phyloP scores from a whole-genome alignment of 2,888 invertebrate species.

The Aleiodes alternator region DNA sequence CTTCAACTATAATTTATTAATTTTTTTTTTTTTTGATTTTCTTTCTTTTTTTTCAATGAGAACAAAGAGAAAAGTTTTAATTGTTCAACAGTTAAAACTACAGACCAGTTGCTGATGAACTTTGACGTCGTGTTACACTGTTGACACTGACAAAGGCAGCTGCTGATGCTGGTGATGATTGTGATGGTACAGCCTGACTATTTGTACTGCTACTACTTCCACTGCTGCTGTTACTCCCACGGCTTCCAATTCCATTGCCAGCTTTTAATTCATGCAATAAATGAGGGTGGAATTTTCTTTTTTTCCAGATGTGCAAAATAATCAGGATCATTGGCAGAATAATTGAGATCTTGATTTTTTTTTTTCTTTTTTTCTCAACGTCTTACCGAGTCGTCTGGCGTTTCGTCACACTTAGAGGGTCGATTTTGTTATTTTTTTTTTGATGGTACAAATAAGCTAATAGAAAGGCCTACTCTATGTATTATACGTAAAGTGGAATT shows the following conservation, averaged over 20 bases:
- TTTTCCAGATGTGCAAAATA: constrained; percentile 1
- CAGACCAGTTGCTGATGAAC: constrained; percentile 72
- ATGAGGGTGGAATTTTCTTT: constrained; percentile 57
- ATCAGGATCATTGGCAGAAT: constrained; percentile 4
- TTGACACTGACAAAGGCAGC: constrained; percentile 62
- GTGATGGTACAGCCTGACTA: constrained; percentile 70
- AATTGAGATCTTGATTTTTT: neutral
- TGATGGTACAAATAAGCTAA: neutral
- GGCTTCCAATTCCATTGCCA: constrained; percentile 64
- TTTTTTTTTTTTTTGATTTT: neutral
- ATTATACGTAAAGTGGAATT: too few species aligned
- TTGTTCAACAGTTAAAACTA: constrained; percentile 58
- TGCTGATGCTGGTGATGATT: constrained; percentile 61
- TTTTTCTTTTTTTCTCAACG: neutral
- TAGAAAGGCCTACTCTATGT: too few species aligned
- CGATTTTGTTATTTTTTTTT: neutral
- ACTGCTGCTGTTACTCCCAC: constrained; percentile 63
- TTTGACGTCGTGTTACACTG: constrained; percentile 63
- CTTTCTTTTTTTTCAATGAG: too few species aligned
- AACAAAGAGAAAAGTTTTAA: constrained; percentile 48
- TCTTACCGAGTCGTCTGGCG: neutral
- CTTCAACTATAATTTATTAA: neutral
- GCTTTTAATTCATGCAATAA: constrained; percentile 73
- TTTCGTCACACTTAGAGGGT: constrained; percentile 3
- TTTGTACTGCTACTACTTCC: constrained; percentile 70